Base-by-base conservation (phyloP, 2,113 vertebrate species). In the Atlantisia rogersi region DNA sequence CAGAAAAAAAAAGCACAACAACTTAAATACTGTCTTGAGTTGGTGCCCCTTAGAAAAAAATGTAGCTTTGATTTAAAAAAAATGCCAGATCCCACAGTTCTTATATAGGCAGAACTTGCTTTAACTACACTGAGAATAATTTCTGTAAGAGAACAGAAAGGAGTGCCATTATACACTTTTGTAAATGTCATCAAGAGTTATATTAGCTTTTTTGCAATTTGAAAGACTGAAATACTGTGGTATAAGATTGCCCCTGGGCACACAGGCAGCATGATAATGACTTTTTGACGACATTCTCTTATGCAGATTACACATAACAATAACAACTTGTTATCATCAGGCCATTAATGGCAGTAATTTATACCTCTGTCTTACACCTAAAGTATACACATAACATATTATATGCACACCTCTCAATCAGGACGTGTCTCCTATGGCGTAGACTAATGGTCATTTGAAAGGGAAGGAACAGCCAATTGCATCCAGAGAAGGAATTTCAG, bases 231-330 rank as follows among this genome's bases (percentile, higher is more conserved):
- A 96, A 93, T 90, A 76, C 70, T 95, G 20, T 42, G 64, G 68
- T 75, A 42, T 74, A 95, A 92, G 60, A 93, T 96, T 92, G 93
- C 94, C 79, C 78, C 70, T 73, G 87, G 85, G 93, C 85, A 81
- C 76, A 75, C 31, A 88, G 59, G 63, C 82, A 90, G 87, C 76
- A 79, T 50, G 82, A 55, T 94, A 95, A 96, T 90, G 82, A 96
- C 82, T 96, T 86, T 70, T 32, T 77, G 63, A 94, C 94, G 87
- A 82, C 63, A 68, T 90, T 88, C 82, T 90, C 29, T 70, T 85
- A 92, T 96, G 94, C 84, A 96, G 90, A 97, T 96, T 95, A 82
- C 24, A 65, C 87, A 85, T 77, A 97, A 96, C 77, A 94, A 91
- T 91, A 95, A 91, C 87, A 90, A 92, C 88, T 86, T 93, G 40